These are phyloP conservation scores for Eulemur coronatus DNA, from an alignment of 2,797 vertebrate species.

Conservation along the genomic window DNA sequence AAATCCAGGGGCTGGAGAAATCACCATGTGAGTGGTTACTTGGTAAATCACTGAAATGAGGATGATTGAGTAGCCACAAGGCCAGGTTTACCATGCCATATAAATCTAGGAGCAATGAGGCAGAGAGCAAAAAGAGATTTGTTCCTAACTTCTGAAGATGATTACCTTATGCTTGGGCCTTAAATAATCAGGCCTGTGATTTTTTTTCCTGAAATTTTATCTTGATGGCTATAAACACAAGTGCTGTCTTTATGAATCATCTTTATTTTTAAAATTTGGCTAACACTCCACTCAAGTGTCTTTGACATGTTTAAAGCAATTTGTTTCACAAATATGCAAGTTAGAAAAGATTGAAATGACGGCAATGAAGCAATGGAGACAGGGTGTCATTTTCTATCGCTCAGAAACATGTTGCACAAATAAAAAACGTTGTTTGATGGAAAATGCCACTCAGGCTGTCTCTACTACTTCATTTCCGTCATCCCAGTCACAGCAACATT, in stretches of 20 bases:
- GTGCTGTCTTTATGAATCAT: conserved; percentile 71
- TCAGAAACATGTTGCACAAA: conserved; percentile 53
- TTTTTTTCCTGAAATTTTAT: conserved; percentile 55
- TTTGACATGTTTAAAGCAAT: conserved; percentile 79
- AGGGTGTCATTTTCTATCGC: conserved; percentile 60
- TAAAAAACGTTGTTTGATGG: conserved; percentile 42
- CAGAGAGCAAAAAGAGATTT: neutral
- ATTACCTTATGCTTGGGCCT: neutral
- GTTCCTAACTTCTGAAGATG: neutral
- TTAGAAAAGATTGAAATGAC: conserved; percentile 59
- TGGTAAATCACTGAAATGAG: neutral
- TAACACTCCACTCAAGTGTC: conserved; percentile 67
- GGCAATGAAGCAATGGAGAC: conserved; percentile 55
- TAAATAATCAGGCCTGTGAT: conserved; percentile 48
- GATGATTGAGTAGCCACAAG: neutral
- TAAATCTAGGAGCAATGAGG: neutral
- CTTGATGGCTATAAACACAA: conserved; percentile 56
- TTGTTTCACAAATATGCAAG: conserved; percentile 74
- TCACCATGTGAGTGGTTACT: rapidly evolving
- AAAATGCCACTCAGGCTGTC: conserved; percentile 56
- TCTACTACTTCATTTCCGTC: conserved; percentile 2
- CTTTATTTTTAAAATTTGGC: conserved; percentile 78
- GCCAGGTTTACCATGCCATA: neutral
- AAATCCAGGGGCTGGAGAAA: neutral
- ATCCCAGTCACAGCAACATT: neutral